phyloP scores from a whole-genome alignment of 2,797 vertebrate species.

The Danio jaintianensis region DNA sequence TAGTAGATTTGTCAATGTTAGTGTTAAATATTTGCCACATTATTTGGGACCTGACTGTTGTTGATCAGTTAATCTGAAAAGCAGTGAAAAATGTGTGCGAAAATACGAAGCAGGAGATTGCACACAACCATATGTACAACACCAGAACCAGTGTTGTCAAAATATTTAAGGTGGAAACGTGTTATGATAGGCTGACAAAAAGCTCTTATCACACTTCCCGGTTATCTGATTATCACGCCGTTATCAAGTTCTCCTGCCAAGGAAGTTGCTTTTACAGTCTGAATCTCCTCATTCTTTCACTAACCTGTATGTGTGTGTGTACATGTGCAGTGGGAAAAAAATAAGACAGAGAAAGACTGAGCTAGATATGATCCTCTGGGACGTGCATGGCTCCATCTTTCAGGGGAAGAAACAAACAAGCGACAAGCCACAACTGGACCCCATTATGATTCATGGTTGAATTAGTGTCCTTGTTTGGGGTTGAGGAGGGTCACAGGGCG shows the following conservation, averaged over 20 bases:
- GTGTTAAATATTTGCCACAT: not conserved
- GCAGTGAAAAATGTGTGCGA: not conserved
- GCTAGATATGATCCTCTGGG: slow-evolving; percentile 27
- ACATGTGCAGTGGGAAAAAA: not conserved
- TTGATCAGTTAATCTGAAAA: not conserved
- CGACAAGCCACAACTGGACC: slow-evolving; percentile 63
- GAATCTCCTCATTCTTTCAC: slow-evolving; percentile 28
- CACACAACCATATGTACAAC: not conserved
- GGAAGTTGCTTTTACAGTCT: slow-evolving; percentile 14
- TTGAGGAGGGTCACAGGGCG: slow-evolving; percentile 55
- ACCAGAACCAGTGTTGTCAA: not conserved
- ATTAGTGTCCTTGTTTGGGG: slow-evolving; percentile 61
- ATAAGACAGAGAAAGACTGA: slow-evolving; percentile 18
- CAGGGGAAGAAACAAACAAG: slow-evolving; percentile 58
- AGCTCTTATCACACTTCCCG: slow-evolving; percentile 25
- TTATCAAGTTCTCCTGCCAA: slow-evolving; percentile 4
- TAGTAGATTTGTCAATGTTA: not conserved
- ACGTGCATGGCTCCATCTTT: slow-evolving; percentile 59
- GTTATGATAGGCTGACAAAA: slow-evolving; percentile 22
- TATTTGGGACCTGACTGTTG: not conserved
- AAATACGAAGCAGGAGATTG: not conserved
- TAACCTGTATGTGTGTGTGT: not conserved
- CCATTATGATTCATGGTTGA: slow-evolving; percentile 60
- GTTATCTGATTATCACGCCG: slow-evolving; percentile 17
- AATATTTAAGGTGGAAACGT: slow-evolving; percentile 11